phyloP scores from a whole-genome alignment of 2,797 vertebrate species.

The Leontopithecus rosalia region DNA sequence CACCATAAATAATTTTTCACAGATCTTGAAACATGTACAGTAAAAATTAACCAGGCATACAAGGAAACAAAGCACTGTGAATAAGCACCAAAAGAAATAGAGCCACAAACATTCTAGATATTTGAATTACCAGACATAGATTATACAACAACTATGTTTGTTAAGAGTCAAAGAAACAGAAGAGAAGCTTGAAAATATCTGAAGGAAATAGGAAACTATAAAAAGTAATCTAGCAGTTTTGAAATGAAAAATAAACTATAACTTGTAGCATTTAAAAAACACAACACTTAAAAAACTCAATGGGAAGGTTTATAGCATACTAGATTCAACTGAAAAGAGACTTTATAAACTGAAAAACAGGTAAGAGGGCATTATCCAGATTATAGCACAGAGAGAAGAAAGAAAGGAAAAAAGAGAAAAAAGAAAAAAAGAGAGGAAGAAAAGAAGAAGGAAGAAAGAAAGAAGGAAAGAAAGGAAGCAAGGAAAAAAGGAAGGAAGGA shows the following conservation, averaged over 20 bases:
- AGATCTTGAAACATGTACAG: background rate
- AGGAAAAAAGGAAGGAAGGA: background rate
- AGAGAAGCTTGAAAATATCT: background rate
- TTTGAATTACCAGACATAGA: background rate
- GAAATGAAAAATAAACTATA: background rate
- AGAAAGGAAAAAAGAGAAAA: background rate
- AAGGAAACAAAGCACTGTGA: background rate
- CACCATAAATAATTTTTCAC: background rate
- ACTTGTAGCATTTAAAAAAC: background rate
- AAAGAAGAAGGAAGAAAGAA: background rate
- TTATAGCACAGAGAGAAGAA: background rate
- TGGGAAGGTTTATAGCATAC: background rate
- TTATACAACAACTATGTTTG: background rate
- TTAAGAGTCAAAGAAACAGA: background rate
- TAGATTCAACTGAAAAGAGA: background rate
- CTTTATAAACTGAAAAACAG: background rate
- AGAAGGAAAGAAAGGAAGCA: background rate
- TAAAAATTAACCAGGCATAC: background rate
- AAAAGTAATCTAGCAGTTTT: background rate
- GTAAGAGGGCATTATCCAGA: background rate
- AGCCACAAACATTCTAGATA: background rate
- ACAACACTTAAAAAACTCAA: background rate
- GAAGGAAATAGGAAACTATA: background rate
- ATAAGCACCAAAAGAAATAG: background rate
- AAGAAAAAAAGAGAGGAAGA: background rate